Percentiles rank a stretch among this genome's conserved stretches.
Evolutionary conservation across 1,140 invertebrate species (phyloP).

Genomic region (Cepaea nemoralis): DNA sequence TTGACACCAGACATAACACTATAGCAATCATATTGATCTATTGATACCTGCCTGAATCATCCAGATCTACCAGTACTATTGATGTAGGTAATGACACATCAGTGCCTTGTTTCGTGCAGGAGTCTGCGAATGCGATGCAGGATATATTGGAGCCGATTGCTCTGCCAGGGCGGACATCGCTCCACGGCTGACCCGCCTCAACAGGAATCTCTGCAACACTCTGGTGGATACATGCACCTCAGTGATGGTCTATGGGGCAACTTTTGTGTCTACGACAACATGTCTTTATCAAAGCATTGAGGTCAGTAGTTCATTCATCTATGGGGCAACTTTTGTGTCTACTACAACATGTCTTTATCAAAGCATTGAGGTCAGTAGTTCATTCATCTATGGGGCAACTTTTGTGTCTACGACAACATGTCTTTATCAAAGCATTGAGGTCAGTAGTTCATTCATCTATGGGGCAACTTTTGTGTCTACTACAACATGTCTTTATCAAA

Average conservation of each 20-base stretch:
- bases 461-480: slow-evolving; percentile 53
- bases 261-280: slow-evolving; percentile 50
- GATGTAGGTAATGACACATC: too few species aligned
- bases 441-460: slow-evolving; percentile 47
- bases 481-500: slow-evolving; percentile 48
- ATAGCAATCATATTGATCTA: too few species aligned
- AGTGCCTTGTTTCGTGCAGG: too few species aligned
- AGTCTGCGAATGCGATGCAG: slow-evolving; percentile 45
- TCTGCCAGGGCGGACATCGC: slow-evolving; percentile 39
- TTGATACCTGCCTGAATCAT: too few species aligned
- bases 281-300: slow-evolving; percentile 51
- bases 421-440: slow-evolving; percentile 51
- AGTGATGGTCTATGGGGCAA: slow-evolving; percentile 53
- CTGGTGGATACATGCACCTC: slow-evolving; percentile 41
- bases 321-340: slow-evolving; percentile 53
- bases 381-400: slow-evolving; percentile 50
- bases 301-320: slow-evolving; percentile 50
- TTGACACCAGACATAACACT: too few species aligned
- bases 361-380: slow-evolving; percentile 49
- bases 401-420: slow-evolving; percentile 53
- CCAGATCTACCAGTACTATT: too few species aligned
- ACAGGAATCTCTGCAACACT: slow-evolving; percentile 51
- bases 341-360: slow-evolving; percentile 49
- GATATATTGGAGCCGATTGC: slow-evolving; percentile 48
- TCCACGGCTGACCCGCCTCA: slow-evolving; percentile 42